phyloP scores from a whole-genome alignment of 2,113 vertebrate species.

The Myanophis thanlyinensis region DNA sequence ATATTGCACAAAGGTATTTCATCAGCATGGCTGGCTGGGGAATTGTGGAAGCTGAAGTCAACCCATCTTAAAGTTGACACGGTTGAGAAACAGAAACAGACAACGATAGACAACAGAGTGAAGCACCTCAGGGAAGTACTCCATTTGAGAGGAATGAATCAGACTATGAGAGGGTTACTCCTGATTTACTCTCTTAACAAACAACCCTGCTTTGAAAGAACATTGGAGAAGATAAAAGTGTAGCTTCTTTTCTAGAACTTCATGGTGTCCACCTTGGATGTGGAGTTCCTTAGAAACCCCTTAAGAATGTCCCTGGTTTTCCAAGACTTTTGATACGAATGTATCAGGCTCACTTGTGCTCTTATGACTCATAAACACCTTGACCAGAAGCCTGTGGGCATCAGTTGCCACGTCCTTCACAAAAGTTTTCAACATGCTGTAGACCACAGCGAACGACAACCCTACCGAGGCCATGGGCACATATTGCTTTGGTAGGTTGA shows the following conservation, averaged over 20 bases:
- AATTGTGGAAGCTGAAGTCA: background rate
- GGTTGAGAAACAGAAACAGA: background rate
- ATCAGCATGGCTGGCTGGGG: background rate
- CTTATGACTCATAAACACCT: background rate
- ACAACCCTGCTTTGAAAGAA: background rate
- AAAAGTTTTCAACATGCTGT: slow-evolving; percentile 51
- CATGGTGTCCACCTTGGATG: too few relatives aligned
- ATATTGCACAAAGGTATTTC: background rate
- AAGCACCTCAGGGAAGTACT: background rate
- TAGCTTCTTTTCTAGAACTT: background rate
- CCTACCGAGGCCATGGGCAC: slow-evolving; percentile 27
- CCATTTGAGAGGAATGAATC: background rate
- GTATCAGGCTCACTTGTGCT: background rate
- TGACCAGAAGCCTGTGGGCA: slow-evolving; percentile 24
- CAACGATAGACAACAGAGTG: background rate
- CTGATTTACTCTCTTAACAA: background rate
- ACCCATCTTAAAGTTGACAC: background rate
- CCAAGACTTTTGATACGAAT: background rate
- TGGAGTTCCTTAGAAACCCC: too few relatives aligned
- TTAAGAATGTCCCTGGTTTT: background rate
- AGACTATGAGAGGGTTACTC: background rate
- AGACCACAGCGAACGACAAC: slow-evolving; percentile 28
- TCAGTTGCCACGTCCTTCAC: slow-evolving; percentile 54
- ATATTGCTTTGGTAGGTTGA: slow-evolving; percentile 39
- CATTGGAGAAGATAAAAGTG: background rate